phyloP scores from a whole-genome alignment of 2,888 invertebrate species.

The Acronicta psi region DNA sequence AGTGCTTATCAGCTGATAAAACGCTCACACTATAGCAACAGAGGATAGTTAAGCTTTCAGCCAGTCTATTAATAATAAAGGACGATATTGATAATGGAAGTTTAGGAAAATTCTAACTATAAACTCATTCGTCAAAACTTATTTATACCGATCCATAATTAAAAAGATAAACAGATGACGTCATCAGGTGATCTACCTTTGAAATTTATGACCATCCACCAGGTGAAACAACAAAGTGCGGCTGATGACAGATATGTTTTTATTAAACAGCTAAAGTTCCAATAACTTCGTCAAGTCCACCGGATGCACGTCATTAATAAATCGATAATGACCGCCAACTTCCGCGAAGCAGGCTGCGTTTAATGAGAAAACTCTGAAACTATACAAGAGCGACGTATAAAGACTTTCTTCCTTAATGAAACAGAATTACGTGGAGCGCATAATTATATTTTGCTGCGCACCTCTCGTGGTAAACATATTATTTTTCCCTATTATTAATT shows the following conservation, averaged over 20 bases:
- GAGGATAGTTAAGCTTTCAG: background rate
- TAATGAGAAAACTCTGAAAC: conserved; percentile 14
- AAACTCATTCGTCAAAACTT: too few relatives aligned
- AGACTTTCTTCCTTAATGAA: conserved; percentile 8
- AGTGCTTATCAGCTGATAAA: conserved; percentile 31
- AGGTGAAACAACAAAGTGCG: conserved; percentile 7
- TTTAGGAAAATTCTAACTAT: too few relatives aligned
- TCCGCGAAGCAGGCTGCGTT: background rate
- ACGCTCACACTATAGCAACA: background rate
- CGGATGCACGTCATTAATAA: conserved; percentile 15
- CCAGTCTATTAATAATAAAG: background rate
- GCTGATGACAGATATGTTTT: conserved; percentile 11
- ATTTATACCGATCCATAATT: background rate
- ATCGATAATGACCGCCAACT: conserved; percentile 10
- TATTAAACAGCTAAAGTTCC: conserved; percentile 4
- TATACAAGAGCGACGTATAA: background rate
- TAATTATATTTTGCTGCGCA: conserved; percentile 14
- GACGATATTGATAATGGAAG: background rate
- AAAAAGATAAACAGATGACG: conserved; percentile 3
- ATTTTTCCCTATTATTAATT: conserved; percentile 18
- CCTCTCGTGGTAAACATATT: conserved; percentile 1
- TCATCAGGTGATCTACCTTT: conserved; percentile 5
- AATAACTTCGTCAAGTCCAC: conserved; percentile 18
- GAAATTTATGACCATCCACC: background rate
- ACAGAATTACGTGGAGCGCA: conserved; percentile 10